A percentile compares a stretch with the other conserved stretches of the same genome.
Evolutionary conservation across 1,140 invertebrate species (phyloP).

Genomic region (Megalopta genalis): DNA sequence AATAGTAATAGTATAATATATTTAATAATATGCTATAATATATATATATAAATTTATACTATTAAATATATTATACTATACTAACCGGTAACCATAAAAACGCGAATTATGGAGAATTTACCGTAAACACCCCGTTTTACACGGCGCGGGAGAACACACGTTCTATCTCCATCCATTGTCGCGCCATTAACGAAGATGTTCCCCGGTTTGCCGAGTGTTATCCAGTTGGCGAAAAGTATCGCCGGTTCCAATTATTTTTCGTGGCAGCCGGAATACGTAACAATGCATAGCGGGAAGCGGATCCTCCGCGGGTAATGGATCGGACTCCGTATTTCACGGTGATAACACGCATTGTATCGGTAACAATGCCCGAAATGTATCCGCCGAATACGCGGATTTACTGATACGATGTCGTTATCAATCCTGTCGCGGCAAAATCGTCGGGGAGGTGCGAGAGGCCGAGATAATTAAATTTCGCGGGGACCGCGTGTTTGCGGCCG

Average conservation of each 20-base stretch:
- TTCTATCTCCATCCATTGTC: too few relatives aligned
- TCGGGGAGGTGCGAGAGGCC: neutral
- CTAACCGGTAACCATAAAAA: too few relatives aligned
- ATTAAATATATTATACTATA: too few relatives aligned
- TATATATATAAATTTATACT: too few relatives aligned
- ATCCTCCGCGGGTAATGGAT: slow-evolving; percentile 25
- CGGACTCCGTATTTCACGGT: slow-evolving; percentile 41
- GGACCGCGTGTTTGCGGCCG: slow-evolving; percentile 29
- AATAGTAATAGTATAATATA: too few relatives aligned
- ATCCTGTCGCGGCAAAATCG: slow-evolving; percentile 23
- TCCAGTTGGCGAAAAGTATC: neutral
- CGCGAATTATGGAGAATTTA: too few relatives aligned
- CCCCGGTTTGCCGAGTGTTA: too few relatives aligned
- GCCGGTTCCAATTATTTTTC: neutral
- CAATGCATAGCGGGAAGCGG: slow-evolving; percentile 31
- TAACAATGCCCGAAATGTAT: slow-evolving; percentile 51
- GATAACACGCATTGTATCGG: slow-evolving; percentile 54
- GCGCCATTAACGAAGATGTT: too few relatives aligned
- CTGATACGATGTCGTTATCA: slow-evolving; percentile 58
- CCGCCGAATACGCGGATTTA: slow-evolving; percentile 31
- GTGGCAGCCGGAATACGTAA: neutral
- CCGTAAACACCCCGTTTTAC: too few relatives aligned
- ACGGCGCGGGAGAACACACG: too few relatives aligned
- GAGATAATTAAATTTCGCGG: slow-evolving; percentile 56
- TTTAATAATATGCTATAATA: too few relatives aligned